Evolutionary conservation across 2,797 vertebrate genomes (phyloP).

Genomic region (Anabas testudineus): DNA sequence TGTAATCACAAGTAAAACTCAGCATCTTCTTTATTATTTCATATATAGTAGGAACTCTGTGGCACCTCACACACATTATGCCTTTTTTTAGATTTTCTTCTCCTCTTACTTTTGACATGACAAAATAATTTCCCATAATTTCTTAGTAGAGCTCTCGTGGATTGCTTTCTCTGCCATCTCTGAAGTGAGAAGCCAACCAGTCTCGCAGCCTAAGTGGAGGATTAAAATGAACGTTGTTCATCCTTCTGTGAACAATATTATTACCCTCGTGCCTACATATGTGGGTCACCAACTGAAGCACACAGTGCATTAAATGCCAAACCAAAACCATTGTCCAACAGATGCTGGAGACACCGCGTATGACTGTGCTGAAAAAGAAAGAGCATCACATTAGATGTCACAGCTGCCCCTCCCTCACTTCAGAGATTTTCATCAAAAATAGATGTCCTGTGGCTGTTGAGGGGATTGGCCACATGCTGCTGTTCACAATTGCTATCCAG

Average conservation of each 20-base stretch:
- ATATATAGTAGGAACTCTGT: not conserved
- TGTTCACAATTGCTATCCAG: conserved; percentile 52
- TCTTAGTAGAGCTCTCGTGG: conserved; percentile 42
- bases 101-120: conserved; percentile 8
- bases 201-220: conserved; percentile 55
- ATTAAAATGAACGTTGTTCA: conserved; percentile 63
- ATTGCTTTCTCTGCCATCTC: conserved; percentile 41
- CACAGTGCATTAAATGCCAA: conserved; percentile 52
- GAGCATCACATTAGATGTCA: conserved; percentile 61
- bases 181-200: conserved; percentile 37
- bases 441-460: conserved; percentile 66
- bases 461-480: conserved; percentile 69
- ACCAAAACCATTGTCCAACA: conserved; percentile 43
- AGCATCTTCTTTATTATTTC: not conserved
- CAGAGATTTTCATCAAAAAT: conserved; percentile 65
- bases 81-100: conserved; percentile 2
- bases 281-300: conserved; percentile 69
- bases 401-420: conserved; percentile 49
- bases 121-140: conserved; percentile 11
- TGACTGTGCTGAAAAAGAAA: conserved; percentile 46
- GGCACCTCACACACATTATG: conserved; percentile 1
- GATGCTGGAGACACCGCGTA: conserved; percentile 55
- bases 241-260: conserved; percentile 65
- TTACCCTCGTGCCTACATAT: conserved; percentile 60
- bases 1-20: not conserved